Conservation (phyloP, 2,113 vertebrate genomes). For the Lepidothrix coronata region DNA sequence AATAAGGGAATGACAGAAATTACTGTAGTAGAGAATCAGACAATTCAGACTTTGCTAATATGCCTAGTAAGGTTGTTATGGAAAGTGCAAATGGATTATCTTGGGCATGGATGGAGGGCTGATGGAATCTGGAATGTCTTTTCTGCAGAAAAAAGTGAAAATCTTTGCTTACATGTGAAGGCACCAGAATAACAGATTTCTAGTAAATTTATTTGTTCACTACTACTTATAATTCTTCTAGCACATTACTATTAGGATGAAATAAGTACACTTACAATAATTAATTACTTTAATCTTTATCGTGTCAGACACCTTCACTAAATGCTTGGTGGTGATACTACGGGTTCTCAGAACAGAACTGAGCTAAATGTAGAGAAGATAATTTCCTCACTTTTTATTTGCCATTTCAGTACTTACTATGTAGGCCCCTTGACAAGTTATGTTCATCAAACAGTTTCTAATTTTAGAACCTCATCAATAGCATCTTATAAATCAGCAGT, state of each 20-base stretch:
- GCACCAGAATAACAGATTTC: background rate
- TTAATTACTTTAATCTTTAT: background rate
- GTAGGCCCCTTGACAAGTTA: background rate
- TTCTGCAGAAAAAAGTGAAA: background rate
- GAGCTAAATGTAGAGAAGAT: background rate
- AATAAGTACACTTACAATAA: background rate
- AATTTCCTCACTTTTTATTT: background rate
- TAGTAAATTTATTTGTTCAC: background rate
- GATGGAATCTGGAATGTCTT: background rate
- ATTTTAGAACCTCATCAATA: background rate
- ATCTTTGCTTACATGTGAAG: background rate
- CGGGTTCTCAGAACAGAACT: background rate
- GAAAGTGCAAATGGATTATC: background rate
- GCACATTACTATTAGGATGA: background rate
- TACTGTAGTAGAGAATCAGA: background rate
- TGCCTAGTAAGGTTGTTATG: background rate
- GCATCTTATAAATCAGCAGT: background rate
- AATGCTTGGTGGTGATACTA: background rate
- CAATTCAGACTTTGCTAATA: background rate
- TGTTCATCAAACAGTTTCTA: background rate
- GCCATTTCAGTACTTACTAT: background rate
- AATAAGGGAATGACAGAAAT: background rate
- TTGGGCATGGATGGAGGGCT: background rate
- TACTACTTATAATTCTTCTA: background rate
- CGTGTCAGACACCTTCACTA: background rate